These are phyloP conservation scores for Trypoxylon attenuatum DNA, from an alignment of 2,888 invertebrate genomes.

Conservation along the genomic window DNA sequence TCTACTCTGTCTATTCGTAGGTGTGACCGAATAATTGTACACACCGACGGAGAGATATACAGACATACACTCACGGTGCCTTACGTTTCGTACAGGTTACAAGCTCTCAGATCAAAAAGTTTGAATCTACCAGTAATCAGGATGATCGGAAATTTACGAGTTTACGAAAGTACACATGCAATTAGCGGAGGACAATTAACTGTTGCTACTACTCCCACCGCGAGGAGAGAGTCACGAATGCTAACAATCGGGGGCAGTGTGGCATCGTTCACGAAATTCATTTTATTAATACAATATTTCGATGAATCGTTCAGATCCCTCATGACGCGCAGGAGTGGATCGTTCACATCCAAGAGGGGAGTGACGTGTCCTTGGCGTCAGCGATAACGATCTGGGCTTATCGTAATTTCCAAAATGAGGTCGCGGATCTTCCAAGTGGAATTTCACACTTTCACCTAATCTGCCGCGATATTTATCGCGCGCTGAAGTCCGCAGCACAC, in stretches of 20 bases:
- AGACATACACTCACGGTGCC: background rate
- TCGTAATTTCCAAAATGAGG: conserved; percentile 18
- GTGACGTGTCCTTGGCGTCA: conserved; percentile 7
- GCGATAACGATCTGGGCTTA: conserved; percentile 21
- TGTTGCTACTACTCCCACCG: too few relatives aligned
- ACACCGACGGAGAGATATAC: too few relatives aligned
- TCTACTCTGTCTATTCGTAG: background rate
- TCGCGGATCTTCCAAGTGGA: conserved; percentile 26
- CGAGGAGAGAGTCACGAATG: too few relatives aligned
- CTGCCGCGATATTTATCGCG: conserved; percentile 15
- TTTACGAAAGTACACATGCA: too few relatives aligned
- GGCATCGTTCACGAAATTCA: conserved; percentile 5
- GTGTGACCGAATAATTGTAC: conserved; percentile 37
- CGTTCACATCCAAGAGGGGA: background rate
- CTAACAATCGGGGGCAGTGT: too few relatives aligned
- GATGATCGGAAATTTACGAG: too few relatives aligned
- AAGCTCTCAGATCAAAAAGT: too few relatives aligned
- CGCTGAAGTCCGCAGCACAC: background rate
- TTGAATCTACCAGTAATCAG: too few relatives aligned
- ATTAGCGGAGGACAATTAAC: too few relatives aligned
- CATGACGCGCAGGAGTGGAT: conserved; percentile 5
- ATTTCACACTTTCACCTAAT: conserved; percentile 37
- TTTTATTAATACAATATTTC: conserved; percentile 17
- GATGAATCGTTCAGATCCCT: background rate
- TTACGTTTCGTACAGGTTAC: too few relatives aligned